Evolutionary conservation across 1,140 invertebrate genomes (phyloP).

Genomic region (Epicauta chinensis): DNA sequence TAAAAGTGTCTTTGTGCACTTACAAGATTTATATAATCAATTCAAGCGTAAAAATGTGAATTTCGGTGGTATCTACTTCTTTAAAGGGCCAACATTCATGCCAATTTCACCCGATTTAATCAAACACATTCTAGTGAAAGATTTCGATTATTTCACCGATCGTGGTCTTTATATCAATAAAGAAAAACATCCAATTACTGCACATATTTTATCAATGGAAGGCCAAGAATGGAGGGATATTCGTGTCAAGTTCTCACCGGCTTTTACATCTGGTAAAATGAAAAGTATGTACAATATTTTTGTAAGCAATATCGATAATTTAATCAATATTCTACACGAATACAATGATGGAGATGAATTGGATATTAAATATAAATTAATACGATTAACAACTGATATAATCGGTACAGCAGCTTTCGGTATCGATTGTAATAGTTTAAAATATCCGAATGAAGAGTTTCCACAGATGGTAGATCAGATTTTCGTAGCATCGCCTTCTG

Average conservation of each 20-base stretch:
- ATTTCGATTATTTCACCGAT: slow-evolving; percentile 47
- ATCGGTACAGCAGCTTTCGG: slow-evolving; percentile 42
- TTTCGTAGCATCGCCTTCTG: slow-evolving; percentile 2
- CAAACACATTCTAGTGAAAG: slow-evolving; percentile 43
- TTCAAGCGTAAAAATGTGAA: slow-evolving; percentile 26
- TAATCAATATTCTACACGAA: not conserved
- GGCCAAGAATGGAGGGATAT: slow-evolving; percentile 46
- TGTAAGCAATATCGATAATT: slow-evolving; percentile 4
- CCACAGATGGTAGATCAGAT: slow-evolving; percentile 3
- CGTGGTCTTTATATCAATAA: slow-evolving; percentile 41
- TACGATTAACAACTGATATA: slow-evolving; percentile 13
- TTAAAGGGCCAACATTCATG: slow-evolving; percentile 19
- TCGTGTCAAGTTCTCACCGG: slow-evolving; percentile 42
- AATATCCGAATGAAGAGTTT: slow-evolving; percentile 41
- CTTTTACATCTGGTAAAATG: slow-evolving; percentile 47
- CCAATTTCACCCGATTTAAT: slow-evolving; percentile 47
- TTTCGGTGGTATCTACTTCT: slow-evolving; percentile 18
- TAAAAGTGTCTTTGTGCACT: slow-evolving; percentile 5
- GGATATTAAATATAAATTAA: slow-evolving; percentile 10
- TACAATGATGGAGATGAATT: not conserved
- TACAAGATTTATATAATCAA: slow-evolving; percentile 32
- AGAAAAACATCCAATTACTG: slow-evolving; percentile 43
- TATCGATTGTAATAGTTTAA: slow-evolving; percentile 44
- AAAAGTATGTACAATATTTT: slow-evolving; percentile 42
- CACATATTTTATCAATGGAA: slow-evolving; percentile 43